These are phyloP conservation scores for Indri indri DNA, from an alignment of 2,113 vertebrate genomes.

Conservation along the genomic window DNA sequence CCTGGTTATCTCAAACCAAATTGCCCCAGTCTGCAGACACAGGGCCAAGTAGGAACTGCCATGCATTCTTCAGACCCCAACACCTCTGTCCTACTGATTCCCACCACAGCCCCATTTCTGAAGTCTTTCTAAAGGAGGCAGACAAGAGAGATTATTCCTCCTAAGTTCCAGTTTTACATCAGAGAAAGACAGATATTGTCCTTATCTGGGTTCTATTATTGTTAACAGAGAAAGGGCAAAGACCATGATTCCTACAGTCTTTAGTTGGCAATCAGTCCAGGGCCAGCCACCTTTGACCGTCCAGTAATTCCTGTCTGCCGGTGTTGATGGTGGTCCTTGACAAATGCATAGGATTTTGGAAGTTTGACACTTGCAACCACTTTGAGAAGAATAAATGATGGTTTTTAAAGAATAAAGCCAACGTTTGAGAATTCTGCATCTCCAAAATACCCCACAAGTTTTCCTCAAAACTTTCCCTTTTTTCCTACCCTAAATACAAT, in stretches of 20 bases:
- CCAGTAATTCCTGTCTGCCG: background rate
- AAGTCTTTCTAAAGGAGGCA: background rate
- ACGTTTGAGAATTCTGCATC: background rate
- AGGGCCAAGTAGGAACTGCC: background rate
- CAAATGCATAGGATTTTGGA: background rate
- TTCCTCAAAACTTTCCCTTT: background rate
- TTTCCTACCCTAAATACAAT: background rate
- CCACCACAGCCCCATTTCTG: background rate
- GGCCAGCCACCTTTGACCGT: background rate
- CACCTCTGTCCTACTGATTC: background rate
- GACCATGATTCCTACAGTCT: background rate
- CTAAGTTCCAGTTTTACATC: background rate
- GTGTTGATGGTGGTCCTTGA: background rate
- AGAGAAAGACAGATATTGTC: background rate
- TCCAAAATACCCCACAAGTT: background rate
- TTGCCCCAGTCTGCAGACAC: background rate
- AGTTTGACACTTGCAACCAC: background rate
- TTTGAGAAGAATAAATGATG: conserved; percentile 5
- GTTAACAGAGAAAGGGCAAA: background rate
- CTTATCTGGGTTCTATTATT: background rate
- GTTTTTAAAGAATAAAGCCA: background rate
- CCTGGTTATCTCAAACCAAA: background rate
- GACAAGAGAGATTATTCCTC: background rate
- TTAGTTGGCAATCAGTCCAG: background rate
- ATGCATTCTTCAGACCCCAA: background rate